Evolutionary conservation across 2,888 invertebrate genomes (phyloP).

Genomic region (Dichetophora obliterata): DNA sequence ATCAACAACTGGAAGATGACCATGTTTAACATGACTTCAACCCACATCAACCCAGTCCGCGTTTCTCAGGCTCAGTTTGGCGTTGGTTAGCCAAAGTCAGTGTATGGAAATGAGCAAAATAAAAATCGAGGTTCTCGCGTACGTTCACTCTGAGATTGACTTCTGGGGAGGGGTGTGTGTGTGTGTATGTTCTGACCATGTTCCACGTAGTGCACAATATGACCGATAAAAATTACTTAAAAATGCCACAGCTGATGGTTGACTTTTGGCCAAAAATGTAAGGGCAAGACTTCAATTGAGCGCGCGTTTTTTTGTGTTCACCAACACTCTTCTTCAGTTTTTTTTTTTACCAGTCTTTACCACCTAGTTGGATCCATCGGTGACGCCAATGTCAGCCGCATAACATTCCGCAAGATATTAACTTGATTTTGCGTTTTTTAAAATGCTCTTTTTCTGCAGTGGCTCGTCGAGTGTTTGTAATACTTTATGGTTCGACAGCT

Average conservation of each 20-base stretch:
- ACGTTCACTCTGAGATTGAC: background rate
- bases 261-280: conserved; percentile 64
- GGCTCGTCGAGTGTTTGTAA: conserved; percentile 45
- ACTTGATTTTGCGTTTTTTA: conserved; percentile 28
- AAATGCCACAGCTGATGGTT: conserved; percentile 68
- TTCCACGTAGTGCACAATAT: conserved; percentile 37
- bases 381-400: conserved; percentile 40
- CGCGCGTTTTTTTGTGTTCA: background rate
- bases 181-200: background rate
- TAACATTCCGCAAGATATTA: conserved; percentile 53
- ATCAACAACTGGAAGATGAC: conserved; percentile 43
- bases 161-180: background rate
- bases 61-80: conserved; percentile 7
- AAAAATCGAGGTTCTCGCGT: conserved; percentile 5
- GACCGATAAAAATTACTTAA: conserved; percentile 66
- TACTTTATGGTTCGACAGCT: conserved; percentile 54
- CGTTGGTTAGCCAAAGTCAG: conserved; percentile 12
- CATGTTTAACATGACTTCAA: conserved; percentile 44
- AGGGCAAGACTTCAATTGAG: conserved; percentile 42
- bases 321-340: background rate
- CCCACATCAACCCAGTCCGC: conserved; percentile 17
- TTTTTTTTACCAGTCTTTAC: background rate
- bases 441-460: background rate
- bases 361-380: conserved; percentile 17
- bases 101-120: background rate